These are phyloP conservation scores for Notolepis coatsorum DNA, from an alignment of 2,797 vertebrate species.

Conservation along the genomic window DNA sequence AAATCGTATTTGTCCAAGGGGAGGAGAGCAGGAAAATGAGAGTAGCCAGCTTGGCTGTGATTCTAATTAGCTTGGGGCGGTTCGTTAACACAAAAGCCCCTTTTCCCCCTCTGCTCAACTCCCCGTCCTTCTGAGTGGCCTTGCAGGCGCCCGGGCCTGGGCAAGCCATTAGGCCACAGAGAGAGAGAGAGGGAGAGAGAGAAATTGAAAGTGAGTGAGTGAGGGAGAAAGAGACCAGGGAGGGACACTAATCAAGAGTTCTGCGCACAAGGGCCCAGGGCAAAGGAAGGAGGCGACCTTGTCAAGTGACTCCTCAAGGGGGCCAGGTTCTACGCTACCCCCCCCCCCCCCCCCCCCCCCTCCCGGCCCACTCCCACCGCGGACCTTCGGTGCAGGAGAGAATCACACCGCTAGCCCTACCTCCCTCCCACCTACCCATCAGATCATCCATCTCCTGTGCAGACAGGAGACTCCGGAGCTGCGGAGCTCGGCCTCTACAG, in stretches of 20 bases:
- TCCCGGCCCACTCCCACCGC: constrained; percentile 70
- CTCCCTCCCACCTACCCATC: constrained; percentile 63
- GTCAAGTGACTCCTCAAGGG: constrained; percentile 69
- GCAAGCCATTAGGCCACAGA: constrained; percentile 65
- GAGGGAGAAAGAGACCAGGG: constrained; percentile 3
- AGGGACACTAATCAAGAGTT: constrained; percentile 53
- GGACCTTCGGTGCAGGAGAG: constrained; percentile 60
- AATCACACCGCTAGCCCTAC: constrained; percentile 51
- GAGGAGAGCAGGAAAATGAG: constrained; percentile 67
- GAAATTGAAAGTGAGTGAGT: constrained; percentile 28
- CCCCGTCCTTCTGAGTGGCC: constrained; percentile 23
- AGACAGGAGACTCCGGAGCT: constrained; percentile 47
- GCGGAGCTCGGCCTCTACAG: constrained; percentile 55
- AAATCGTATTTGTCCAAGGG: constrained; percentile 73
- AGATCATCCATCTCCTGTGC: constrained; percentile 62
- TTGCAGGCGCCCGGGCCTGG: constrained; percentile 53
- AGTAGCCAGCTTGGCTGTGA: constrained; percentile 64
- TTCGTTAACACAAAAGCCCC: constrained; percentile 68
- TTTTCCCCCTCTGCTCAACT: constrained; percentile 12
- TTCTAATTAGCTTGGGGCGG: constrained; percentile 72
- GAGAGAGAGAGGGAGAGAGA: constrained; percentile 16
- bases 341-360: constrained; percentile 69
- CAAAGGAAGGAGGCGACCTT: constrained; percentile 76
- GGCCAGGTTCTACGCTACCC: constrained; percentile 67
- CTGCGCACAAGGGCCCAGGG: constrained; percentile 58